These are phyloP conservation scores for Periparus ater DNA, from an alignment of 2,797 vertebrate genomes.

Conservation along the genomic window DNA sequence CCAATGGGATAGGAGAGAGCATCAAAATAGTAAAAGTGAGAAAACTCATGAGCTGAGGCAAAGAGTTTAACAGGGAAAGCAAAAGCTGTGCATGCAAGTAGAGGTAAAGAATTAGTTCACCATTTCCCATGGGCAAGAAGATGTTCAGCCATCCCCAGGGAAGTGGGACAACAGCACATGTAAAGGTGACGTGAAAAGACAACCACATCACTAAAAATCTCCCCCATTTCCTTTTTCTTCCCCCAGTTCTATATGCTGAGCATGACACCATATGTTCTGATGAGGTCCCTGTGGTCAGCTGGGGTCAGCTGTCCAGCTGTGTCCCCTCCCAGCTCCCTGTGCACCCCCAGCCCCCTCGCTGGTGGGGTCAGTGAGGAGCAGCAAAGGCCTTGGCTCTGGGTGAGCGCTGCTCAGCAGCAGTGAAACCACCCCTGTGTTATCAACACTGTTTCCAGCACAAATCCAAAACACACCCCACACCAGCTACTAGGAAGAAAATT, in stretches of 20 bases:
- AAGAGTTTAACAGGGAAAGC: neutral
- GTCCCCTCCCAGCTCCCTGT: neutral
- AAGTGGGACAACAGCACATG: rapidly evolving
- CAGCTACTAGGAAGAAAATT: neutral
- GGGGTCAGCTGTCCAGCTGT: rapidly evolving
- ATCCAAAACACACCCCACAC: rapidly evolving
- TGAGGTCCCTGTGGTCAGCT: rapidly evolving
- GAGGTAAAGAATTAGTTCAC: neutral
- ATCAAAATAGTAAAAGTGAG: neutral
- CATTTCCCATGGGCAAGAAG: neutral
- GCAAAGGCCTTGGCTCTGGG: neutral
- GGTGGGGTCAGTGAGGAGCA: neutral
- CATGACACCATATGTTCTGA: rapidly evolving
- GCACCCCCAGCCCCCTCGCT: rapidly evolving
- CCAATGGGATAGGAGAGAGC: neutral
- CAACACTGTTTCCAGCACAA: neutral
- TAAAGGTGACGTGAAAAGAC: neutral
- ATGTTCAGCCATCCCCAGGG: neutral
- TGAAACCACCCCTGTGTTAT: neutral
- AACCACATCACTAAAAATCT: neutral
- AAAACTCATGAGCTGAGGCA: neutral
- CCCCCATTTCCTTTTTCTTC: neutral
- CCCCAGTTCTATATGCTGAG: neutral
- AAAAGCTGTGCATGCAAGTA: neutral
- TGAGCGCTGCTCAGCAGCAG: neutral